A percentile compares a stretch with the other conserved stretches of the same genome.
Evolutionary conservation across 2,888 invertebrate species (phyloP).

Genomic region (Willowsia nigromaculata): DNA sequence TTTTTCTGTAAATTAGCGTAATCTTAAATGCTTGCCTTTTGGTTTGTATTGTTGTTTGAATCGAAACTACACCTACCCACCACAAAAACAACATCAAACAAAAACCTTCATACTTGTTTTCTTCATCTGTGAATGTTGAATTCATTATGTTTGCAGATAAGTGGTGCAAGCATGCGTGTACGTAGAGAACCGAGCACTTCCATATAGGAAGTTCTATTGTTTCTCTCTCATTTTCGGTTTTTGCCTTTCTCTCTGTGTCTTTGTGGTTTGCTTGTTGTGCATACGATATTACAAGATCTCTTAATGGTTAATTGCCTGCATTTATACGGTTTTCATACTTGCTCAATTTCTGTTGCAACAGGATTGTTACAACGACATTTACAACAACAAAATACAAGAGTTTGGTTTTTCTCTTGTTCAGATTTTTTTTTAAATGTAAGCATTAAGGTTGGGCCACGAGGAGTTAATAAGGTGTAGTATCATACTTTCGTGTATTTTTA

Average conservation of each 20-base stretch:
- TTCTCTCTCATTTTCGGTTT: slow-evolving; percentile 42
- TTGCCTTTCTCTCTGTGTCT: neutral
- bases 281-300: slow-evolving; percentile 31
- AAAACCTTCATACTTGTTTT: neutral
- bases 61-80: slow-evolving; percentile 52
- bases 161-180: slow-evolving; percentile 9
- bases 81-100: neutral
- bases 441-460: slow-evolving; percentile 62
- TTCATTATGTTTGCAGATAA: neutral
- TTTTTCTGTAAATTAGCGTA: slow-evolving; percentile 52
- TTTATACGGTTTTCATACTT: slow-evolving; percentile 50
- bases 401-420: slow-evolving; percentile 6
- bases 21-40: neutral
- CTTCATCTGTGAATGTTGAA: neutral
- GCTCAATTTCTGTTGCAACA: slow-evolving; percentile 55
- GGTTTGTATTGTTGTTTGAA: neutral
- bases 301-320: slow-evolving; percentile 73
- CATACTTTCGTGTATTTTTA: slow-evolving; percentile 29
- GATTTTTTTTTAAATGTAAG: neutral
- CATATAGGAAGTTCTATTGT: slow-evolving; percentile 71
- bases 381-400: slow-evolving; percentile 17
- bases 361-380: slow-evolving; percentile 47
- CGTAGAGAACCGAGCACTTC: slow-evolving; percentile 46
- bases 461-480: slow-evolving; percentile 29
- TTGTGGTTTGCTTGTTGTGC: neutral